These are phyloP conservation scores for Ennomos fuscantarius DNA, from an alignment of 2,888 invertebrate species.

Conservation along the genomic window DNA sequence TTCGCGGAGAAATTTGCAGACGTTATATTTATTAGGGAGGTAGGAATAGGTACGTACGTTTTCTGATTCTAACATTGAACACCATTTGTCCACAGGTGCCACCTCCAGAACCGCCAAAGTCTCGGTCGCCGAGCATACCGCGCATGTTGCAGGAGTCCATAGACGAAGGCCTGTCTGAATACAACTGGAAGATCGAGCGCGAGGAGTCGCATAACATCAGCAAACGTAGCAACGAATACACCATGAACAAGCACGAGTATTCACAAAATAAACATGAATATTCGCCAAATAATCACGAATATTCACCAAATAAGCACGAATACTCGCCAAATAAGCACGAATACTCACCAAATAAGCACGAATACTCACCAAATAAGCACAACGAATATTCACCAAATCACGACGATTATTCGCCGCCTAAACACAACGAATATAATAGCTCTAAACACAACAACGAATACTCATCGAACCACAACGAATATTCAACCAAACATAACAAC, in stretches of 20 bases:
- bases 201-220: conserved; percentile 56
- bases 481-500: conserved; percentile 25
- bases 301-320: conserved; percentile 30
- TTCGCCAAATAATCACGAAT: conserved; percentile 26
- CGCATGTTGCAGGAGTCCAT: conserved; percentile 76
- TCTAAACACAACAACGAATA: conserved; percentile 81
- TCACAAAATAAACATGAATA: conserved; percentile 11
- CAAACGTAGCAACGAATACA: conserved; percentile 46
- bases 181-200: conserved; percentile 77
- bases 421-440: conserved; percentile 24
- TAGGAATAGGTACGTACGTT: too few relatives aligned
- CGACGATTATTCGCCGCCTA: conserved; percentile 14
- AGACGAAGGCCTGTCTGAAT: conserved; percentile 73
- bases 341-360: conserved; percentile 22
- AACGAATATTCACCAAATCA: conserved; percentile 61
- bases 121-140: conserved; percentile 78
- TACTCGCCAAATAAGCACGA: conserved; percentile 18
- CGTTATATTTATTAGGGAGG: too few relatives aligned
- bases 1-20: too few relatives aligned
- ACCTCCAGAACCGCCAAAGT: conserved; percentile 88
- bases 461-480: conserved; percentile 81
- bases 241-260: conserved; percentile 20
- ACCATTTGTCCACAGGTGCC: conserved; percentile 74
- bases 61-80: too few relatives aligned
- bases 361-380: conserved; percentile 30